Base-by-base conservation (phyloP, 2,797 vertebrate species). In the Astyanax mexicanus region DNA sequence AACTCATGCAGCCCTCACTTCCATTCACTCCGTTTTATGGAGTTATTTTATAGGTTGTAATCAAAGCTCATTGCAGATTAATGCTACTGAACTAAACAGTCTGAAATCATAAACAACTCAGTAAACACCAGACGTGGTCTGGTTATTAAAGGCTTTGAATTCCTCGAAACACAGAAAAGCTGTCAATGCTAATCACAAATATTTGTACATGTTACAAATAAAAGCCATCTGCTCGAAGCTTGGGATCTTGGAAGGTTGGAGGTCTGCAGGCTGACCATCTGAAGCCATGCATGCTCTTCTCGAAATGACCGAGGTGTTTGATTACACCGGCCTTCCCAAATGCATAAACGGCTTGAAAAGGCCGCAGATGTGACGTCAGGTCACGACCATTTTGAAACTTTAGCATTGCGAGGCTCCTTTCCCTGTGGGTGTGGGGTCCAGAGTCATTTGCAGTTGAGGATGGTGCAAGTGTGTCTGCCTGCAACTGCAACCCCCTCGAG, bases 401-500 rank as follows among this genome's bases (percentile, higher is more conserved):
- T 58, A 55, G 19, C 74, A 69, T 75, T 81, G 82, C 77, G 25
- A 42, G 47, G 55, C 57, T 62, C 17, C 47, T 19, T 61, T 78
- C 72, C 61, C 74, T 8, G n/a, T 62, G 70, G 72, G 42, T 55
- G 25, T 17, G 35, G 61, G 25, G 11, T 47, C 32, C 25, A 42
- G 55, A 49, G 71, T 54, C 13, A 3, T 10, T 69, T 13, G 66
- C 75, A 75, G 60, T 65, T 67, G 57, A 21, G 10, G 44, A 62
- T 80, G 69, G 58, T 64, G 81, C 68, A 82, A 84, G 73, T 65
- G 25, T 32, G 72, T 80, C 80, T 84, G 79, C 27, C 51, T 66
- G 15, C 49, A 51, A 57, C 38, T 76, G 15, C 54, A 71, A 67
- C 19, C 57, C 69, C 42, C 62, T 21, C 57, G 25, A 68, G 58